These are phyloP conservation scores for Hydraecia micacea DNA, from an alignment of 2,888 invertebrate genomes.

Conservation along the genomic window DNA sequence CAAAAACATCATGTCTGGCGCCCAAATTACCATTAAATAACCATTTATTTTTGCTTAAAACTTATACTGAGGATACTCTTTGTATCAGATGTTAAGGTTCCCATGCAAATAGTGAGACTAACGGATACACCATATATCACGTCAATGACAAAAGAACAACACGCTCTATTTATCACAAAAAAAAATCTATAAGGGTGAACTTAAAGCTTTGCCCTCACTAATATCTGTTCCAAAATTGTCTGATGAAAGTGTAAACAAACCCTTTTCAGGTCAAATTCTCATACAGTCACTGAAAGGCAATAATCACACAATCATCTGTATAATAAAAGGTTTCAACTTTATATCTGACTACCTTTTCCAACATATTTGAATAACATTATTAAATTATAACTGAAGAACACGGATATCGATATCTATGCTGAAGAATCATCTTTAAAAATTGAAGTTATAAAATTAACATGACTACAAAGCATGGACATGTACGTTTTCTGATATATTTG, in stretches of 20 bases:
- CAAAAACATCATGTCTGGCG: not conserved
- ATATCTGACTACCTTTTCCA: not conserved
- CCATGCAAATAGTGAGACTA: constrained; percentile 15
- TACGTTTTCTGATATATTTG: not conserved
- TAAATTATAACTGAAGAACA: not conserved
- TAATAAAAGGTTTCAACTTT: not conserved
- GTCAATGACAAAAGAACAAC: constrained; percentile 22
- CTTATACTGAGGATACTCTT: not conserved
- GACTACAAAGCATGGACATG: not conserved
- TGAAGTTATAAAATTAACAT: not conserved
- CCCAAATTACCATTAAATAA: constrained; percentile 4
- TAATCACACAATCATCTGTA: not conserved
- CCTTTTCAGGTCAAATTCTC: not conserved
- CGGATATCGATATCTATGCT: too few species aligned
- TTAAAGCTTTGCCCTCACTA: not conserved
- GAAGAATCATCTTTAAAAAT: not conserved
- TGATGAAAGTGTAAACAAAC: not conserved
- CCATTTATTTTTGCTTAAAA: not conserved
- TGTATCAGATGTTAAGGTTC: constrained; percentile 15
- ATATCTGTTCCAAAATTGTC: not conserved
- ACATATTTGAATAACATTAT: not conserved
- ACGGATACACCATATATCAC: constrained; percentile 18
- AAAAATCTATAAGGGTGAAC: not conserved
- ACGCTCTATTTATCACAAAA: constrained; percentile 21
- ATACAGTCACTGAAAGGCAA: not conserved